Conservation (phyloP, 2,113 vertebrate species). For the Chaetorhynchus papuensis region DNA sequence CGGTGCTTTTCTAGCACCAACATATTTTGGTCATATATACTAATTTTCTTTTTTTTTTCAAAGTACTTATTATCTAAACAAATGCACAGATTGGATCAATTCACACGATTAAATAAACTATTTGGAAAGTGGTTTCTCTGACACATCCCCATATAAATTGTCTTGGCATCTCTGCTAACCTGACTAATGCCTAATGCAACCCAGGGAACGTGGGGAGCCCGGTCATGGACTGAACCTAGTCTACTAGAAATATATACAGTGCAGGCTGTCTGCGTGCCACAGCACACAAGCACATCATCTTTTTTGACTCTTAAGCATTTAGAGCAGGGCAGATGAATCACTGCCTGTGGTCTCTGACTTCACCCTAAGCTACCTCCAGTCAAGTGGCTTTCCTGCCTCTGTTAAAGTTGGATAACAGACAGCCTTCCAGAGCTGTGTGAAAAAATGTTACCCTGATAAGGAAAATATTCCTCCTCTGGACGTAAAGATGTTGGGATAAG, state of each 20-base stretch:
- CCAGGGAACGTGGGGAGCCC: neutral
- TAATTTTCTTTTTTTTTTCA: neutral
- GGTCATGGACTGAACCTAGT: neutral
- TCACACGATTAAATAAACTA: neutral
- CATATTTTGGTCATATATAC: neutral
- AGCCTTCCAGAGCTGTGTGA: neutral
- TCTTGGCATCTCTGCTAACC: neutral
- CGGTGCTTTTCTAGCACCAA: neutral
- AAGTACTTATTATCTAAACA: neutral
- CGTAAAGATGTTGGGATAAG: neutral
- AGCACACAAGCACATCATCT: neutral
- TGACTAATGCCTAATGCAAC: neutral
- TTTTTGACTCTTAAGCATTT: neutral
- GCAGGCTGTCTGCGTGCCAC: neutral
- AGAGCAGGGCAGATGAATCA: neutral
- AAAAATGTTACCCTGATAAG: neutral
- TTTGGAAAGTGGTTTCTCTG: neutral
- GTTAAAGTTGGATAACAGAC: neutral
- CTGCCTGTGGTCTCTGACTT: neutral
- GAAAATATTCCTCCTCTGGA: neutral
- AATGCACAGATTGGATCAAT: neutral
- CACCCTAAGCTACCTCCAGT: neutral
- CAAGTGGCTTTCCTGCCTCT: neutral
- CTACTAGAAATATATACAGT: neutral
- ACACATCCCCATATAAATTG: neutral